These are phyloP conservation scores for Endotricha flammealis DNA, from an alignment of 2,888 invertebrate species.

Conservation along the genomic window DNA sequence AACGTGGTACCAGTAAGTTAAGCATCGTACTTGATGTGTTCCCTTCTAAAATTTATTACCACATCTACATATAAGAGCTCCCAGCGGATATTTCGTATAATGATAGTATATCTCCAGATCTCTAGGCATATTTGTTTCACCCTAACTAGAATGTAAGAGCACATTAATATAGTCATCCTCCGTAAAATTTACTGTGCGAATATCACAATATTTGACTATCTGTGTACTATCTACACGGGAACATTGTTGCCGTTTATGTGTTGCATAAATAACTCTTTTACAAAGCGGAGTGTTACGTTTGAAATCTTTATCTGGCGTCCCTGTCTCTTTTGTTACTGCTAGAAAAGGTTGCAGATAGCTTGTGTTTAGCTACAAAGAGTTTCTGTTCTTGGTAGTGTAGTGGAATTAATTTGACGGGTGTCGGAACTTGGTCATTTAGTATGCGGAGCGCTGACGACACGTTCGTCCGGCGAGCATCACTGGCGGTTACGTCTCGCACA, in stretches of 20 bases:
- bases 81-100: conserved; percentile 5
- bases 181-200: conserved; percentile 31
- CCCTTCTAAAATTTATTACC: conserved; percentile 7
- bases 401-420: conserved; percentile 51
- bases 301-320: conserved; percentile 6
- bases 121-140: not conserved
- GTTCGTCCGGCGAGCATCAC: conserved; percentile 29
- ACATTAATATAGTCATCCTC: conserved; percentile 18
- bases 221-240: conserved; percentile 30
- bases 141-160: conserved; percentile 7
- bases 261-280: conserved; percentile 43
- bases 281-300: conserved; percentile 30
- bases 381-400: conserved; percentile 14
- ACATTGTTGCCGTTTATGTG: conserved; percentile 35
- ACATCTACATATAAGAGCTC: conserved; percentile 1
- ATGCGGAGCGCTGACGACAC: conserved; percentile 36
- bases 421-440: conserved; percentile 51
- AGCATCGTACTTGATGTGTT: too few species aligned
- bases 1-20: not conserved
- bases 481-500: conserved; percentile 4
- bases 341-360: not conserved
- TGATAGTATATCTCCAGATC: conserved; percentile 6
- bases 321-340: not conserved
- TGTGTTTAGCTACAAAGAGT: conserved; percentile 1
- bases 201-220: conserved; percentile 32